phyloP scores from a whole-genome alignment of 2,888 invertebrate genomes.

The Acanthosepion esculentum region DNA sequence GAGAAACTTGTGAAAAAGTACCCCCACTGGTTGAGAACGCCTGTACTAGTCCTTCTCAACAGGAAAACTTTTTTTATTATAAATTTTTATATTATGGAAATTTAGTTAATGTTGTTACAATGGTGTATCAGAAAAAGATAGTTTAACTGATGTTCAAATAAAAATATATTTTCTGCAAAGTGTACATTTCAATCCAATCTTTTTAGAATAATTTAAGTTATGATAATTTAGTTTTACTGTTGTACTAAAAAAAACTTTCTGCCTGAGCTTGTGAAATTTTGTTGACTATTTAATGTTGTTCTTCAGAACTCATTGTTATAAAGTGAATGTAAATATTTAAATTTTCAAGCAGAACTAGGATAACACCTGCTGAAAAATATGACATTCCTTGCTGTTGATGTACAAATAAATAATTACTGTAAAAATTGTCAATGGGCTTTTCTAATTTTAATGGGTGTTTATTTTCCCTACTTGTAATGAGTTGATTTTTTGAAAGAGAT shows the following conservation, averaged over 20 bases:
- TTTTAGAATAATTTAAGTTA: neutral
- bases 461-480: neutral
- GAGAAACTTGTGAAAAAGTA: too few species aligned
- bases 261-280: too few species aligned
- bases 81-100: neutral
- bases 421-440: neutral
- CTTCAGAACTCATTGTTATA: neutral
- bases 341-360: neutral
- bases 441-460: neutral
- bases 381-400: neutral
- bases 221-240: too few species aligned
- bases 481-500: neutral
- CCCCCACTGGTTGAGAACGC: too few species aligned
- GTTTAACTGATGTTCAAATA: too few species aligned
- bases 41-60: neutral
- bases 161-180: too few species aligned
- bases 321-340: neutral
- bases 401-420: too few species aligned
- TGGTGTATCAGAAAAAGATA: too few species aligned
- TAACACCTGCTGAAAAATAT: neutral
- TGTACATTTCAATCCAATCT: too few species aligned
- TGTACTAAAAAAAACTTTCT: too few species aligned
- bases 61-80: neutral
- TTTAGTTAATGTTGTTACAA: too few species aligned
- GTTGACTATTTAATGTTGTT: neutral